These are phyloP conservation scores for Vimba vimba DNA, from an alignment of 2,113 vertebrate species.

Conservation along the genomic window DNA sequence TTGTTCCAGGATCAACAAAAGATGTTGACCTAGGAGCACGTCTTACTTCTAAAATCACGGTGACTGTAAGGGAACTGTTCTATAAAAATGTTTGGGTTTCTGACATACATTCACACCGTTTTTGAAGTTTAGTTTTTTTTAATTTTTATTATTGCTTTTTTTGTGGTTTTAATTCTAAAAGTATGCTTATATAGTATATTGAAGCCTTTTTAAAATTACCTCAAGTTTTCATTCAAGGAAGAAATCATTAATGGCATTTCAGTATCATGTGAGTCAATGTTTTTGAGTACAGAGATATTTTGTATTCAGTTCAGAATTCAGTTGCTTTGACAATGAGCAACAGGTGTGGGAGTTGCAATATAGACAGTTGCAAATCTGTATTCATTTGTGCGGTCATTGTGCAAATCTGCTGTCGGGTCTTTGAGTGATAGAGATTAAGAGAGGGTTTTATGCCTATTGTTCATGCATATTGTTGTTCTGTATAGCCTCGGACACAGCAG, in stretches of 20 bases:
- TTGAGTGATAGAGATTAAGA: neutral
- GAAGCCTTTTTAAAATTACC: neutral
- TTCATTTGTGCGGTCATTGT: neutral
- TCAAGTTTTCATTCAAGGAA: neutral
- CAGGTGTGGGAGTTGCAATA: neutral
- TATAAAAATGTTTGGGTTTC: too few species aligned
- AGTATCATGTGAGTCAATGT: neutral
- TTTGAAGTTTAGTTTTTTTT: too few species aligned
- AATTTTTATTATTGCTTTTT: too few species aligned
- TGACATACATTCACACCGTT: too few species aligned
- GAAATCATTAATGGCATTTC: neutral
- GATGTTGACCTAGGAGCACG: too few species aligned
- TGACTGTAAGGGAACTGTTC: too few species aligned
- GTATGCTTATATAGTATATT: too few species aligned
- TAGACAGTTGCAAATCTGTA: neutral
- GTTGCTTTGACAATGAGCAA: conserved; percentile 3
- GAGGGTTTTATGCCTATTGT: neutral
- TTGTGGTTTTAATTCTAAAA: too few species aligned
- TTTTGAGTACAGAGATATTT: neutral
- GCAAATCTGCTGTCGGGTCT: neutral
- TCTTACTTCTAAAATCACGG: too few species aligned
- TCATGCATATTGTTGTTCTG: neutral
- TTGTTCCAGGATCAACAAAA: too few species aligned
- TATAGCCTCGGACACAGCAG: neutral
- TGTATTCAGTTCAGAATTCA: too few species aligned